Evolutionary conservation across 2,888 invertebrate genomes (phyloP).

Genomic region (Teleiodes luculella): DNA sequence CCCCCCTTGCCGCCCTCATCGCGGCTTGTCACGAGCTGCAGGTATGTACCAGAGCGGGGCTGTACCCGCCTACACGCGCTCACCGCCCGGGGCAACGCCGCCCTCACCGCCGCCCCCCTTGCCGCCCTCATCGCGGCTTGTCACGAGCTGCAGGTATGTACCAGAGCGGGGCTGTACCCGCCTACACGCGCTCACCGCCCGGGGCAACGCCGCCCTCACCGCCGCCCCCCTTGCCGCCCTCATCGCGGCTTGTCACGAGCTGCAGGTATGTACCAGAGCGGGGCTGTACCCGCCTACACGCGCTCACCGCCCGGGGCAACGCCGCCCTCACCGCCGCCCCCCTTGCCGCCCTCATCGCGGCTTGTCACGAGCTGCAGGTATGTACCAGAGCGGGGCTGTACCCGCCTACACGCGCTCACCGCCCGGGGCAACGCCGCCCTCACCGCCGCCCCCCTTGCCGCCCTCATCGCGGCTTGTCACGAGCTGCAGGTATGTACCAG

Average conservation of each 20-base stretch:
- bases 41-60: constrained; percentile 25
- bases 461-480: constrained; percentile 41
- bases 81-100: constrained; percentile 44
- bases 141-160: constrained; percentile 39
- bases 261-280: constrained; percentile 37
- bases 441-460: constrained; percentile 42
- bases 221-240: constrained; percentile 42
- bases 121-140: constrained; percentile 40
- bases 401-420: constrained; percentile 29
- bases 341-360: constrained; percentile 37
- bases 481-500: constrained; percentile 35
- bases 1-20: constrained; percentile 41
- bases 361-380: constrained; percentile 46
- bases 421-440: constrained; percentile 49
- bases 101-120: constrained; percentile 45
- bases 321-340: constrained; percentile 44
- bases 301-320: constrained; percentile 44
- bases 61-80: no score
- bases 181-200: constrained; percentile 35
- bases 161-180: constrained; percentile 28
- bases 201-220: constrained; percentile 47
- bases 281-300: constrained; percentile 31
- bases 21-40: constrained; percentile 42
- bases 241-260: constrained; percentile 40
- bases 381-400: constrained; percentile 28